phyloP scores from a whole-genome alignment of 2,888 invertebrate species.

The Malacosoma neustria region DNA sequence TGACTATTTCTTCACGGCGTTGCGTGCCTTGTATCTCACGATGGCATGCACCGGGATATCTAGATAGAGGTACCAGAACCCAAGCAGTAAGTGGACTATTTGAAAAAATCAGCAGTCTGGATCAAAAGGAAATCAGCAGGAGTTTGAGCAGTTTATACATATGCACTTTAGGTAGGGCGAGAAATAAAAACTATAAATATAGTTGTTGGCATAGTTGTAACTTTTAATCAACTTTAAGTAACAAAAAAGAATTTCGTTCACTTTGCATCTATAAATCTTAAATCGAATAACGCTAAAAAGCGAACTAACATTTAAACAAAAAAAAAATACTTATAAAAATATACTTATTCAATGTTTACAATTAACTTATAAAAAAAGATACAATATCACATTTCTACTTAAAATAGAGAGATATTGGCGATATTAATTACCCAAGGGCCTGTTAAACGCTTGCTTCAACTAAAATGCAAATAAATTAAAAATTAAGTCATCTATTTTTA shows the following conservation, averaged over 20 bases:
- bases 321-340: constrained; percentile 70
- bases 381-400: constrained; percentile 76
- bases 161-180: no score
- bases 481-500: no score
- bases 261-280: constrained; percentile 61
- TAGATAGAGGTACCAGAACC: no score
- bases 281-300: constrained; percentile 62
- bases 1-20: no score
- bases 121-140: no score
- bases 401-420: constrained; percentile 74
- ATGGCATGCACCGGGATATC: no score
- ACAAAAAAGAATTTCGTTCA: constrained; percentile 62
- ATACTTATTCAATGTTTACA: constrained; percentile 63
- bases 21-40: no score
- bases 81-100: no score
- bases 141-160: no score
- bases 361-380: constrained; percentile 62
- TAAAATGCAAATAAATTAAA: no score
- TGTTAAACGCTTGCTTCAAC: no score
- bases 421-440: constrained; percentile 20
- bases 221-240: constrained; percentile 73
- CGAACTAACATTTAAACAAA: constrained; percentile 61
- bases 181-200: constrained; percentile 27
- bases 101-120: no score
- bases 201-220: constrained; percentile 72